Evolutionary conservation across 2,888 invertebrate species (phyloP).

Genomic region (Timema podura): DNA sequence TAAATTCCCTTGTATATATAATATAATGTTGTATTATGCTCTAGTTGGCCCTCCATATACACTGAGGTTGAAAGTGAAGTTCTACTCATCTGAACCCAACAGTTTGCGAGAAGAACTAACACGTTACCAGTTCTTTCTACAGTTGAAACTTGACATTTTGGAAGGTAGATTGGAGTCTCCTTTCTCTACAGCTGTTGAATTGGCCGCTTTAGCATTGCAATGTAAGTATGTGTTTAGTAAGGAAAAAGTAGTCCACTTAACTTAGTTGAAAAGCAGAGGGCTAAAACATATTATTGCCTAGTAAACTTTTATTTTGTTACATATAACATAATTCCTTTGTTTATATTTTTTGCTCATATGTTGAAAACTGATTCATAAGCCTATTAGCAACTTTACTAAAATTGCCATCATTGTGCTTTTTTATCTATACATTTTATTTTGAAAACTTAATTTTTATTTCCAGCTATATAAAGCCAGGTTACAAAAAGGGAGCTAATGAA

Average conservation of each 20-base stretch:
- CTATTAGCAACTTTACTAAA: too few relatives aligned
- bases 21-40: slow-evolving; percentile 38
- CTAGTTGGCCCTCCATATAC: slow-evolving; percentile 96
- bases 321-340: slow-evolving; percentile 1
- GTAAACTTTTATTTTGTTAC: background rate
- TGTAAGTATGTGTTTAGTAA: slow-evolving; percentile 56
- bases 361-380: too few relatives aligned
- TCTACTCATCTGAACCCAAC: slow-evolving; percentile 98
- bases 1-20: background rate
- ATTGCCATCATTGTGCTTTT: too few relatives aligned
- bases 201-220: slow-evolving; percentile 89
- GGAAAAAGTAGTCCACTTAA: background rate
- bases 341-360: background rate
- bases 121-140: slow-evolving; percentile 96
- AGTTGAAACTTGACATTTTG: slow-evolving; percentile 92
- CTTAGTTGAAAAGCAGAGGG: background rate
- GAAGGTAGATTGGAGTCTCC: slow-evolving; percentile 88
- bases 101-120: slow-evolving; percentile 95
- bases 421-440: too few relatives aligned
- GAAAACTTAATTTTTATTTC: too few relatives aligned
- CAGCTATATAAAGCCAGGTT: too few relatives aligned
- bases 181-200: slow-evolving; percentile 79
- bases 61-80: slow-evolving; percentile 91
- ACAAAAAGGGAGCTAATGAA: too few relatives aligned
- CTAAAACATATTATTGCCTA: background rate